phyloP scores from a whole-genome alignment of 2,113 vertebrate genomes.

The Lasiurus borealis region DNA sequence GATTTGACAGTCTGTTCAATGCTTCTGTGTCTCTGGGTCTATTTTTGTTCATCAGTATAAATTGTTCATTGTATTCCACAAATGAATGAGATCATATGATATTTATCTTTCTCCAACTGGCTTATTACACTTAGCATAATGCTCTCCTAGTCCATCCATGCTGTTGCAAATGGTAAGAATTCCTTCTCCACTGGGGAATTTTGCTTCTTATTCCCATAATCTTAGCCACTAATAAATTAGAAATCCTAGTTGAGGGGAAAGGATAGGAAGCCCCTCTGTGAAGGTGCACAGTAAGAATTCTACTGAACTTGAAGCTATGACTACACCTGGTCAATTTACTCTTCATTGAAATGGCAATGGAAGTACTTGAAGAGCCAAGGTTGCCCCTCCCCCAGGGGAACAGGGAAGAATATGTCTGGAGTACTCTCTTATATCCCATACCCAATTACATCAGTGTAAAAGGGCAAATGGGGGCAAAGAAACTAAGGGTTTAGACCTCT shows the following conservation, averaged over 20 bases:
- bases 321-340: neutral
- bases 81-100: too few relatives aligned
- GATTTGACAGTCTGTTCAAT: too few relatives aligned
- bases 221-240: neutral
- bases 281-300: neutral
- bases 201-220: neutral
- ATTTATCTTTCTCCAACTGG: too few relatives aligned
- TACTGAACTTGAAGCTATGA: neutral
- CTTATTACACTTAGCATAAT: too few relatives aligned
- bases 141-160: too few relatives aligned
- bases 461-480: neutral
- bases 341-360: neutral
- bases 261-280: neutral
- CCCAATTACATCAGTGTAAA: neutral
- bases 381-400: neutral
- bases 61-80: too few relatives aligned
- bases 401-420: neutral
- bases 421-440: neutral
- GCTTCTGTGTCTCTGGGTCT: too few relatives aligned
- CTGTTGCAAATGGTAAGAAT: too few relatives aligned
- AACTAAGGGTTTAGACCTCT: neutral
- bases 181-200: neutral
- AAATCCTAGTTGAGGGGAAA: neutral
- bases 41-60: too few relatives aligned
- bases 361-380: neutral